Base-by-base conservation (phyloP, 2,888 invertebrate species). In the Eledona agricola region DNA sequence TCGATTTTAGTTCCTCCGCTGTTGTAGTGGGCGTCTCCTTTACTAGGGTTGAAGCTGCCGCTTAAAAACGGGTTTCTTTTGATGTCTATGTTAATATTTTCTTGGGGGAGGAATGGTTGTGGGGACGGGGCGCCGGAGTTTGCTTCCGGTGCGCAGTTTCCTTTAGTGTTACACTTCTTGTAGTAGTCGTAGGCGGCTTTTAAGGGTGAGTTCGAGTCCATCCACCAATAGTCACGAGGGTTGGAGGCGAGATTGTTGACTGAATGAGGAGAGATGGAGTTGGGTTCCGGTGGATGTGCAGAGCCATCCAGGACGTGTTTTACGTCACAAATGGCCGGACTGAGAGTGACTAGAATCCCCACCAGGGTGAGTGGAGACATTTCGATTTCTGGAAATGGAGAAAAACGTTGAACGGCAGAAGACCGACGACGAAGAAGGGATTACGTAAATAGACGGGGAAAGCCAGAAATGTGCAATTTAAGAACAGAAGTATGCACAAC, bases 161-260 rank as follows among this genome's bases (percentile, higher is more conserved):
- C 71, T 34, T 70, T 71, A 25, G 62, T 56, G 3, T 69, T 59
- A 59, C 75, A 77, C 55, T 73, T 72, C 52, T 71, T 72, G 59
- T 68, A 75, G 34, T 71, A 72, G 1, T 75, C 77, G 47, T 74
- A 72, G 0, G 77, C 72, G 35, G 74, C 77, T 62, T 81, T 82
- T 69, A 85, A 80, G 0, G 84, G 84, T 0, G 82, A 82, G 58
- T 83, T 75, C 13, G 80, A 74, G 52, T 78, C 78, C 78, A 82
- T 80, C 85, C 84, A 85, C 84, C 84, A 85, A 70, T 79, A 83
- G 69, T 80, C 79, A 16, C 80, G 79, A 4, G 43, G 43, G 40
- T 59, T 42, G 28, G 31, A 26, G 7, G 35, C 60, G 13, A 66
- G 59, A 22, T 53, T 37, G 53, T 70, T 69, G 35, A 69, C 37